phyloP scores from a whole-genome alignment of 1,140 invertebrate species.

The Yoshiicerus persimilis region DNA sequence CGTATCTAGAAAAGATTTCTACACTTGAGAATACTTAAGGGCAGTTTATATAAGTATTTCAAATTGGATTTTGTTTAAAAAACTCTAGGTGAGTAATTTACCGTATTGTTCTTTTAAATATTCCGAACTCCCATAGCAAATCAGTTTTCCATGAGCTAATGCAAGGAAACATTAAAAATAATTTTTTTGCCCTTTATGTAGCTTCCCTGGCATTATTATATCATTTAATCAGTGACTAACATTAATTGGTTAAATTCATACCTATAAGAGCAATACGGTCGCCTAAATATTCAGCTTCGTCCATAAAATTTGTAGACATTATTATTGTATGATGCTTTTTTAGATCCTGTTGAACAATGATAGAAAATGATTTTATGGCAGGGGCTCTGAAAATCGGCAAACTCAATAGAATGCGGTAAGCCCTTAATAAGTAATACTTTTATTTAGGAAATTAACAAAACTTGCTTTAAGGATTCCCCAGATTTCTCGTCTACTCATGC shows the following conservation, averaged over 20 bases:
- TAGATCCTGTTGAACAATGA: background rate
- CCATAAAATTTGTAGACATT: constrained; percentile 42
- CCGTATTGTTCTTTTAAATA: constrained; percentile 39
- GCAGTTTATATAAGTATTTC: background rate
- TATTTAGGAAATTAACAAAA: background rate
- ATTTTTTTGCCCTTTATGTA: no score
- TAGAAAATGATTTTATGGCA: no score
- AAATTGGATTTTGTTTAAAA: no score
- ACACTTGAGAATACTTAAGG: no score
- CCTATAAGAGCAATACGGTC: constrained; percentile 33
- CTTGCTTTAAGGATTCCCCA: constrained; percentile 35
- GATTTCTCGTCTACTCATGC: constrained; percentile 33
- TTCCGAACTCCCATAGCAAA: constrained; percentile 34
- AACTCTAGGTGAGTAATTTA: no score
- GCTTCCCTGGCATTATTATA: no score
- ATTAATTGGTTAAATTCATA: background rate
- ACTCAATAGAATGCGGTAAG: no score
- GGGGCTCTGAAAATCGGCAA: no score
- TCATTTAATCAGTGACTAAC: no score
- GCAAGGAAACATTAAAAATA: no score
- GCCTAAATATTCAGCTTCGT: constrained; percentile 45
- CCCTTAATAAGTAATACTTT: no score
- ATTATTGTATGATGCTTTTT: constrained; percentile 34
- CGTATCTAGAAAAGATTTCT: no score
- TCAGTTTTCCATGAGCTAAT: constrained; percentile 37